Conservation (phyloP, 2,113 vertebrate species). For the Sisor rabdophorus region DNA sequence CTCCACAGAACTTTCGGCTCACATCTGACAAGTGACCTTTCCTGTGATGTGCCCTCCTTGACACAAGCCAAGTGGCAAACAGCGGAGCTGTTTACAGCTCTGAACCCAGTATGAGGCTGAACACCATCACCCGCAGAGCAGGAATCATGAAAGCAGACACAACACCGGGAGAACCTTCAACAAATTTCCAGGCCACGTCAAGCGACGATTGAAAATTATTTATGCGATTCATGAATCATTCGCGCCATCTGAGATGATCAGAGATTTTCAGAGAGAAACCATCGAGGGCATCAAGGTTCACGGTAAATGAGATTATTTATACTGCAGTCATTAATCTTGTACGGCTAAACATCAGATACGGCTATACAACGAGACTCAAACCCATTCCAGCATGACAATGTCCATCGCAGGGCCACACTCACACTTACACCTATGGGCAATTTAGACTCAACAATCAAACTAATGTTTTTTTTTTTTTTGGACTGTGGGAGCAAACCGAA, state of each 20-base stretch:
- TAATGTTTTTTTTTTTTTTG: too few relatives aligned
- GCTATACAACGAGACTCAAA: too few relatives aligned
- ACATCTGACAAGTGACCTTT: conserved; percentile 38
- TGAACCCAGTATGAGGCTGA: not conserved
- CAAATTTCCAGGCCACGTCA: not conserved
- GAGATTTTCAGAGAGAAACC: not conserved
- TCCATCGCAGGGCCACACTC: too few relatives aligned
- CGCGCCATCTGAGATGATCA: not conserved
- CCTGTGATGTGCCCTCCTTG: conserved; percentile 4
- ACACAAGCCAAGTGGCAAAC: not conserved
- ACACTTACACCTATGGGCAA: too few relatives aligned
- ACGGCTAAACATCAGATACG: too few relatives aligned
- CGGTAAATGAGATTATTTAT: conserved; percentile 13
- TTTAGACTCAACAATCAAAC: too few relatives aligned
- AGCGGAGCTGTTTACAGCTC: not conserved
- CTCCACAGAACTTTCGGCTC: not conserved
- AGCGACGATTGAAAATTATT: not conserved
- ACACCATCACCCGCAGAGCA: not conserved
- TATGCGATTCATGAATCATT: conserved; percentile 1
- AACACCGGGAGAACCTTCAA: not conserved
- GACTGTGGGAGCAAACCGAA: too few relatives aligned
- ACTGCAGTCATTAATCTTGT: not conserved
- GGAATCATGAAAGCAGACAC: not conserved
- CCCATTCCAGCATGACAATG: too few relatives aligned
- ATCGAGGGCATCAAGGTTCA: not conserved